Percentiles rank a stretch among this genome's conserved stretches.
Conservation (phyloP, 2,113 vertebrate species). For the Stigmatopora nigra region DNA sequence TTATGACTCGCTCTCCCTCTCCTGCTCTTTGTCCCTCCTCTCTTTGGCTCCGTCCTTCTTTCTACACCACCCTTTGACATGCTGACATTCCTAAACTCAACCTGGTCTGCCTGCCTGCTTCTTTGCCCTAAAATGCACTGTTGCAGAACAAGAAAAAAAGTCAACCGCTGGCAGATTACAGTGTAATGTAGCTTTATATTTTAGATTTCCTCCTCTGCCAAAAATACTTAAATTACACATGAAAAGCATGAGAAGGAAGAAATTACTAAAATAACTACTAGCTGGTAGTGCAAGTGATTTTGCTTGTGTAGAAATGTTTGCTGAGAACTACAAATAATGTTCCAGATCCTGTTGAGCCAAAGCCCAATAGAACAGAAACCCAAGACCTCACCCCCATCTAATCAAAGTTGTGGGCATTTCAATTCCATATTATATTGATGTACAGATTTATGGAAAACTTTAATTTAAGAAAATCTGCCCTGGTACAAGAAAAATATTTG, state of each 20-base stretch:
- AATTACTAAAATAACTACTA: neutral
- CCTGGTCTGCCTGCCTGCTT: conserved; percentile 30
- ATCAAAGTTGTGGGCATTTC: neutral
- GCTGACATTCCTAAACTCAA: conserved; percentile 48
- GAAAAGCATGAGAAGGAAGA: neutral
- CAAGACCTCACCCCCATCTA: neutral
- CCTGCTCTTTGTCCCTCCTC: conserved; percentile 48
- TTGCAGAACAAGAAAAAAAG: conserved; percentile 56
- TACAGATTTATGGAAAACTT: neutral
- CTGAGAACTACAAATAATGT: neutral
- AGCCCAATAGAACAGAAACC: no score
- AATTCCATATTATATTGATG: neutral
- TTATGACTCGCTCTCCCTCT: conserved; percentile 42
- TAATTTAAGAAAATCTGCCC: neutral
- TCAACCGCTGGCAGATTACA: conserved; percentile 11
- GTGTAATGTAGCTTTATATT: neutral
- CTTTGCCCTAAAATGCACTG: conserved; percentile 11
- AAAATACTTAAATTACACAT: neutral
- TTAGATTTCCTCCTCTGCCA: neutral
- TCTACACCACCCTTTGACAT: conserved; percentile 35
- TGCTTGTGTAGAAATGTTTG: neutral
- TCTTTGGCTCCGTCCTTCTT: conserved; percentile 22
- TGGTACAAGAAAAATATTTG: neutral
- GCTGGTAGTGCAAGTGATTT: neutral
- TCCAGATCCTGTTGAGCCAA: neutral